phyloP scores from a whole-genome alignment of 2,797 vertebrate genomes.

The Capromys pilorides region DNA sequence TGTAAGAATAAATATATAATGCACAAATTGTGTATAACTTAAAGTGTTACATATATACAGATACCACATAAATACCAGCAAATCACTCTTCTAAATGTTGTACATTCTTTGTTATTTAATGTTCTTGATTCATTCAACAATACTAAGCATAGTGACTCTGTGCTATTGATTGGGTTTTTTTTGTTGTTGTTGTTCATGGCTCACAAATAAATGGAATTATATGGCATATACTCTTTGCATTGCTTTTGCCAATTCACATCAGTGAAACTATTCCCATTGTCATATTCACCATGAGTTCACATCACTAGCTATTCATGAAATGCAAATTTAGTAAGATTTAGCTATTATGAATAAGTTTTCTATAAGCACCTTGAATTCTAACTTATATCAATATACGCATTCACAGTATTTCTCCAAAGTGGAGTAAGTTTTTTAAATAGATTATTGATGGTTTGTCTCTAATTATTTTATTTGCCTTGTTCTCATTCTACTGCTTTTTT shows the following conservation, averaged over 20 bases:
- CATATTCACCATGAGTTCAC: neutral
- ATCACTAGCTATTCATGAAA: no score
- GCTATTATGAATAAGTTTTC: neutral
- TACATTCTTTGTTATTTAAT: neutral
- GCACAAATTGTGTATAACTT: neutral
- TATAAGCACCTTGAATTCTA: neutral
- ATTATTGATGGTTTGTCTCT: neutral
- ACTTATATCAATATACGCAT: neutral
- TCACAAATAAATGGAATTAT: neutral
- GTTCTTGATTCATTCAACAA: neutral
- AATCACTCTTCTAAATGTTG: neutral
- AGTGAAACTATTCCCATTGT: neutral
- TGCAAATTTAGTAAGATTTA: neutral
- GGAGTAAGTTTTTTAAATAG: constrained; percentile 26
- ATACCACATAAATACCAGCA: neutral
- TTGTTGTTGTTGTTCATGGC: neutral
- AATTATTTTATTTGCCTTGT: neutral
- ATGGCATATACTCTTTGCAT: neutral
- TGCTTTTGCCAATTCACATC: neutral
- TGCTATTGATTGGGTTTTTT: neutral
- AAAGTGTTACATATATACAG: neutral
- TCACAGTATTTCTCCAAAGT: neutral
- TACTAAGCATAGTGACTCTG: neutral
- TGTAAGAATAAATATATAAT: neutral
- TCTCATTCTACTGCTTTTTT: neutral